Evolutionary conservation across 1,140 invertebrate genomes (phyloP), one percentile per base, ranked within the genome.

Genomic region (Aphaenogaster rudis): DNA sequence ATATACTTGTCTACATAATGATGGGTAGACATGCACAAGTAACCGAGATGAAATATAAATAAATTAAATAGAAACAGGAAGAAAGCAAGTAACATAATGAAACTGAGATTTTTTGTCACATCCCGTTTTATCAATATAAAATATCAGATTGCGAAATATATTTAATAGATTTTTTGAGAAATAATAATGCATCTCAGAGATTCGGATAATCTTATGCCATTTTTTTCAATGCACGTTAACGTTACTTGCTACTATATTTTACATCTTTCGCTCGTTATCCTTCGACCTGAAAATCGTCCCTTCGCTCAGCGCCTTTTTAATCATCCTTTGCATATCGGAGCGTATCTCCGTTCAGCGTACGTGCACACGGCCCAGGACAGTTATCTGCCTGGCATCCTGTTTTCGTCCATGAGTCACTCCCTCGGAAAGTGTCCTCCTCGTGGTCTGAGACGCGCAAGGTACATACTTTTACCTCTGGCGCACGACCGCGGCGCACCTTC

Each of bases 361-460:
- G 36, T 50, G 39, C 39, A 77, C 42, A 63, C 45, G 21, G 59
- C 48, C 36, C 48, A 13, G 71, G 45, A 64, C 59, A 86, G 72
- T 86, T 79, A 79, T 89, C 88, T 90, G 45, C 61, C 72, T 77
- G 84, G 67, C 77, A 90, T 90, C 88, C 86, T 88, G 88, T 88
- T 88, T 84, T 90, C 88, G 79, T 87, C 90, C 91, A 48, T 82
- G 88, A 89, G 87, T 88, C 92, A 90, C 92, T 93, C 88, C 92
- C 92, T 89, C 80, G 21, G 80, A 84, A 74, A 89, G 88, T 91
- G 87, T 87, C 59, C 66, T 91, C 92, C 86, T 86, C 88, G 82
- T 88, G 85, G 88, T 89, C 92, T 92, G 93, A 92, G 91, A 91
- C 93, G 91, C 88, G 89, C 90, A 93, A 93, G 88, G 88, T 93